These are phyloP conservation scores for Nomada flava DNA, from an alignment of 2,888 invertebrate genomes.

Conservation along the genomic window DNA sequence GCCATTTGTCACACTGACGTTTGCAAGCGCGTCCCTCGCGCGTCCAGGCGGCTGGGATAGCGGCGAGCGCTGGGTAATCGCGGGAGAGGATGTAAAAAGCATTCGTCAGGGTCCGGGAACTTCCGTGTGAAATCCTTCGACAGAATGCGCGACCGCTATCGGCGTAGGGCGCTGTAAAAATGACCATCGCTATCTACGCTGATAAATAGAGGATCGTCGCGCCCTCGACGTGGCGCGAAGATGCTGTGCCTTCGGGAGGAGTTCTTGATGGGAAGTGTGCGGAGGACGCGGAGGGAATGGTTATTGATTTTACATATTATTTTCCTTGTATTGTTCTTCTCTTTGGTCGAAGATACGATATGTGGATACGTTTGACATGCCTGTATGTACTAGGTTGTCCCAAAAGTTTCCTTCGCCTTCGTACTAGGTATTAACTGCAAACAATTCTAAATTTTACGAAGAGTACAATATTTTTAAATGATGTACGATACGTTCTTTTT, in stretches of 20 bases:
- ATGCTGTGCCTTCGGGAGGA: not conserved
- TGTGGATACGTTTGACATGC: too few species aligned
- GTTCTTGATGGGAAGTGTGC: not conserved
- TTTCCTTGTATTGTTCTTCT: too few species aligned
- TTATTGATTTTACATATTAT: too few species aligned
- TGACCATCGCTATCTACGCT: slow-evolving; percentile 11
- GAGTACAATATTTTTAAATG: too few species aligned
- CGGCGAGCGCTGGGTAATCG: slow-evolving; percentile 64
- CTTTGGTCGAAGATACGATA: too few species aligned
- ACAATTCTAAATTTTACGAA: too few species aligned
- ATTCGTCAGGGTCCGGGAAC: slow-evolving; percentile 72
- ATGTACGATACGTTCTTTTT: too few species aligned
- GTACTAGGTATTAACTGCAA: too few species aligned
- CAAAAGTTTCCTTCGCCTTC: too few species aligned
- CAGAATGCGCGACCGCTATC: slow-evolving; percentile 47
- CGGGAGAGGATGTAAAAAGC: slow-evolving; percentile 74
- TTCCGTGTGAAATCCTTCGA: slow-evolving; percentile 66
- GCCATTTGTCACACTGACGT: slow-evolving; percentile 73
- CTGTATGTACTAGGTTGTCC: too few species aligned
- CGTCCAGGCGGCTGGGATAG: slow-evolving; percentile 37
- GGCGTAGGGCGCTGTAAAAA: slow-evolving; percentile 30
- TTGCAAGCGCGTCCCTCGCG: slow-evolving; percentile 70
- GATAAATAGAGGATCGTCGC: slow-evolving; percentile 41
- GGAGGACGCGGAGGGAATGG: too few species aligned
- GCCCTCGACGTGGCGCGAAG: not conserved